These are phyloP conservation scores for Reticulitermes speratus DNA, from an alignment of 1,140 invertebrate genomes.

Conservation along the genomic window DNA sequence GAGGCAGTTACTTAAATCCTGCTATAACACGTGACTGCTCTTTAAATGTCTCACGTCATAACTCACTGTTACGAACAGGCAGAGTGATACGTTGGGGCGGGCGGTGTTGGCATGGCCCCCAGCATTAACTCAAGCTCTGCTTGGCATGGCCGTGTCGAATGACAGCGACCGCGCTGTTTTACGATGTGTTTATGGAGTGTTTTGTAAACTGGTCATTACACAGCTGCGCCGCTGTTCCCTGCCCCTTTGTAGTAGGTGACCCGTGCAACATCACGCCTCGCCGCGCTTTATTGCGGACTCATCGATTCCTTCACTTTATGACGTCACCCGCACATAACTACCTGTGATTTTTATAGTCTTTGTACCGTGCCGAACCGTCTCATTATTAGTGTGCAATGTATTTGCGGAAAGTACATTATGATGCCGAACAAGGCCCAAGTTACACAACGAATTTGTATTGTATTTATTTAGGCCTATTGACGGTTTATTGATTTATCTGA, in stretches of 20 bases:
- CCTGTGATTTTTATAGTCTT: background rate
- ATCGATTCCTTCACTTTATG: background rate
- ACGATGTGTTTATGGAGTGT: conserved; percentile 28
- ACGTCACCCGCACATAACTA: conserved; percentile 5
- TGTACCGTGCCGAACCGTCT: too few relatives aligned
- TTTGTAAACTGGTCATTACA: conserved; percentile 20
- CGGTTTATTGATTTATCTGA: too few relatives aligned
- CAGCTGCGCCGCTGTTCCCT: background rate
- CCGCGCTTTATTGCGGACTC: background rate
- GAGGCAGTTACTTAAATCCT: too few relatives aligned
- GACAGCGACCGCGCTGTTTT: background rate
- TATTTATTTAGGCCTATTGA: too few relatives aligned
- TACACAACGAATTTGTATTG: too few relatives aligned
- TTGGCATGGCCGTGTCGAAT: background rate
- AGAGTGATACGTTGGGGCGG: background rate
- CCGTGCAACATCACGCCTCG: conserved; percentile 11
- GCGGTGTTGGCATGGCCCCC: background rate
- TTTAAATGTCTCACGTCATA: background rate
- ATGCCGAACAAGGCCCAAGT: too few relatives aligned
- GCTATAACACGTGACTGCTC: too few relatives aligned
- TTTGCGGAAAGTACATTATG: too few relatives aligned
- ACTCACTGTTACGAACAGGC: background rate
- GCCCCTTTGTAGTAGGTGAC: conserved; percentile 16
- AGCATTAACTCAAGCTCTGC: background rate
- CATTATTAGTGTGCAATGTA: too few relatives aligned